Percentiles rank a stretch among this genome's conserved stretches.
Conservation (phyloP, 30 jellyfish, hydroid and myxozoan genomes). For the Hydra vulgaris region DNA sequence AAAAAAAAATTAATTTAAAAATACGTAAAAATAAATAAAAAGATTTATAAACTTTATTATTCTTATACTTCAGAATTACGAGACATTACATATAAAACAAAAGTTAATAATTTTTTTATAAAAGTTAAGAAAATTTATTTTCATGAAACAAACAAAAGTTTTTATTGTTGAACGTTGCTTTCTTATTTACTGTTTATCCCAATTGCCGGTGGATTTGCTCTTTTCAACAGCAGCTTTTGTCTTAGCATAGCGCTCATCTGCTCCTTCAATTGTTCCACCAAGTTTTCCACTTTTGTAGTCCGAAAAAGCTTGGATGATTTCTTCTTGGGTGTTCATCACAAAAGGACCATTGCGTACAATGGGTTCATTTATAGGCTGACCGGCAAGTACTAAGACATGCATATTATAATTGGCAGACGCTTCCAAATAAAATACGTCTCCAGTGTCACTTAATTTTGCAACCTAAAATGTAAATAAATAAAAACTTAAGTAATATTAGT, state of each 20-base stretch:
- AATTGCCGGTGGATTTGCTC: conserved; percentile 53
- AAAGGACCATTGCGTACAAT: conserved; percentile 87
- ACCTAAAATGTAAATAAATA: conserved; percentile 27
- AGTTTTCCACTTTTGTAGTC: conserved; percentile 85
- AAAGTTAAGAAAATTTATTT: no score
- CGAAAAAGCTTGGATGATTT: conserved; percentile 74
- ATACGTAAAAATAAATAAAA: no score
- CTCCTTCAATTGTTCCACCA: conserved; percentile 69
- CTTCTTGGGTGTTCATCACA: conserved; percentile 85
- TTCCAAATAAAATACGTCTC: conserved; percentile 39
- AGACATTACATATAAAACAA: no score
- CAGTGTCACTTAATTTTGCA: conserved; percentile 46
- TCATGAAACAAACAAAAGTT: no score
- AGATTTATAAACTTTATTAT: no score
- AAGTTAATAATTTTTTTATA: no score
- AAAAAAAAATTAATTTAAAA: no score
- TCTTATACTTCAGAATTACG: no score
- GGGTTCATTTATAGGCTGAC: conserved; percentile 85
- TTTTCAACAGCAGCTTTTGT: conserved; percentile 75
- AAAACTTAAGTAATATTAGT: neutral
- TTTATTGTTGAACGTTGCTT: no score
- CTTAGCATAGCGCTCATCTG: conserved; percentile 83
- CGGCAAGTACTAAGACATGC: conserved; percentile 66
- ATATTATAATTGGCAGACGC: conserved; percentile 40
- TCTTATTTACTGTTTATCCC: conserved; percentile 15